Evolutionary conservation across 2,888 invertebrate genomes (phyloP).

Genomic region (Plebejus melissa): DNA sequence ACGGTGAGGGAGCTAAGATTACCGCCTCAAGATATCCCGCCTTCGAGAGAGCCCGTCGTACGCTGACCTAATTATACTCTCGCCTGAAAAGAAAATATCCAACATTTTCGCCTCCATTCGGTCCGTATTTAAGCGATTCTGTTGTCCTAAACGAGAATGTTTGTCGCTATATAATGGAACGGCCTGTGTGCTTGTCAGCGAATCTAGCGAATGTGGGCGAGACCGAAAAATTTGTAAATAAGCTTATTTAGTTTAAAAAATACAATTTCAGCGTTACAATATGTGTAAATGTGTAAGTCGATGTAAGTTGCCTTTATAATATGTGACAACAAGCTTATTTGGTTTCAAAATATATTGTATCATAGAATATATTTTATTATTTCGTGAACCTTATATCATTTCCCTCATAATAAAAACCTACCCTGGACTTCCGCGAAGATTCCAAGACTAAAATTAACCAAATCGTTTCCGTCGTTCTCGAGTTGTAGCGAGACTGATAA

Average conservation of each 20-base stretch:
- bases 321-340: no score
- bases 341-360: no score
- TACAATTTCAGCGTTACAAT: neutral
- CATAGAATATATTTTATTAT: no score
- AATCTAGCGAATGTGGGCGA: neutral
- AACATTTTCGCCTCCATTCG: constrained; percentile 10
- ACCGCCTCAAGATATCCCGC: constrained; percentile 14
- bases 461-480: no score
- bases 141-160: neutral
- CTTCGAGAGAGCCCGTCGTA: constrained; percentile 11
- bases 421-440: no score
- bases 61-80: constrained; percentile 25
- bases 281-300: no score
- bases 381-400: no score
- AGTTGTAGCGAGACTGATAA: no score
- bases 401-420: no score
- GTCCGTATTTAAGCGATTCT: constrained; percentile 11
- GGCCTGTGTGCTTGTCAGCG: neutral
- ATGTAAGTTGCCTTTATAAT: no score
- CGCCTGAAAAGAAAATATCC: constrained; percentile 15
- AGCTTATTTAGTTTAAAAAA: neutral
- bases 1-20: constrained; percentile 22
- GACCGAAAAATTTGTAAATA: neutral
- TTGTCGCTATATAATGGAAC: neutral
- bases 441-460: no score